Evolutionary conservation across 2,797 vertebrate genomes (phyloP), one percentile per base, ranked within the genome.

Genomic region (Vireo griseus): DNA sequence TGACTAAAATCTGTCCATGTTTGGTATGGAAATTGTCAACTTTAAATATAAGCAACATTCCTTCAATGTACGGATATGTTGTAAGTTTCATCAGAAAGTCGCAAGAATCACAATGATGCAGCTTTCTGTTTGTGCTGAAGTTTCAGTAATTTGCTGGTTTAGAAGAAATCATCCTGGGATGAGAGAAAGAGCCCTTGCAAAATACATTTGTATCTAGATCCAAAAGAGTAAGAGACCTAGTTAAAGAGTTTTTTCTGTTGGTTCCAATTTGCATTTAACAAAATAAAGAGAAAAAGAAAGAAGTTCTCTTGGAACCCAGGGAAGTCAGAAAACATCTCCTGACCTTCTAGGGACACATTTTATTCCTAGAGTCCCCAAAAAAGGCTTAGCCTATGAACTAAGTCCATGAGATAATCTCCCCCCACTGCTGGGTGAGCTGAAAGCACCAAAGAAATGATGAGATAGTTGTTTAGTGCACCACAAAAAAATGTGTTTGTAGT

Each of bases 41-140:
- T 22, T 69, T 86, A 87, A 87, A 78, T 37, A 39, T 28, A 84
- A 87, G 51, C 47, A 87, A 35, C 4, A 4, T 85, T 85, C 28
- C 25, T 5, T 13, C 69, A 69, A 12, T 31, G 15, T 11, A 63
- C 0, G 0, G 40, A 39, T 76, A 39, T 62, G 28, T 62, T 2
- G 1, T 47, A 84, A 73, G 29, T 26, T 73, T 79, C 19, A 15
- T 51, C 28, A 67, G 45, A 61, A 74, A 67, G 15, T 28, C 1
- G 3, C 21, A 61, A 67, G 33, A 74, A 65, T 57, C 12, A 52
- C 4, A 11, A 21, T 74, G 9, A 12, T 58, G 24, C 37, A 71
- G 25, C 6, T 37, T 84, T 67, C 22, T 18, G 13, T 77, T 80
- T 12, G 7, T 39, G 54, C 10, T 28, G 25, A 55, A 71, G 33